Percentiles rank a stretch among this genome's conserved stretches.
These are phyloP conservation scores for Melanaphis sacchari DNA, from an alignment of 1,140 invertebrate species.

Conservation along the genomic window DNA sequence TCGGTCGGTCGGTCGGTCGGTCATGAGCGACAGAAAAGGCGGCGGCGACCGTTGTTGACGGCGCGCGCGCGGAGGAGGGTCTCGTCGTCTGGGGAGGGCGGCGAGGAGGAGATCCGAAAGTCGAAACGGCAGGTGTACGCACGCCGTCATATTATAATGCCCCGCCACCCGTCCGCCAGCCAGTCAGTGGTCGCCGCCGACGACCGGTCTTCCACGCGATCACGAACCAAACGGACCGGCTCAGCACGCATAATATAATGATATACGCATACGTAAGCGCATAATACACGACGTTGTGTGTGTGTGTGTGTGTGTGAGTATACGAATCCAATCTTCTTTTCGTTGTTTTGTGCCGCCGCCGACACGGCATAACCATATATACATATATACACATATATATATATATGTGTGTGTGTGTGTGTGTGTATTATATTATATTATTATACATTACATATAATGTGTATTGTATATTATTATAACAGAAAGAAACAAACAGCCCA, in stretches of 20 bases:
- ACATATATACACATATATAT: not conserved
- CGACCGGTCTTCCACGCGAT: slow-evolving; percentile 52
- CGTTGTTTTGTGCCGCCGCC: slow-evolving; percentile 8
- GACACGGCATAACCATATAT: slow-evolving; percentile 6
- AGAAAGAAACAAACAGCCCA: slow-evolving; percentile 17
- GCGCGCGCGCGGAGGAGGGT: not conserved
- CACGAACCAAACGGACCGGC: slow-evolving; percentile 54
- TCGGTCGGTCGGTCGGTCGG: not conserved
- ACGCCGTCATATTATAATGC: slow-evolving; percentile 47
- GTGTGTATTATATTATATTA: not conserved
- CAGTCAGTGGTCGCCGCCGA: not conserved
- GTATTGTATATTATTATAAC: not conserved
- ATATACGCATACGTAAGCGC: slow-evolving; percentile 1
- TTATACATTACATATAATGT: not conserved
- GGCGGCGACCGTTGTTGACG: not conserved
- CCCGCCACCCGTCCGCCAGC: not conserved
- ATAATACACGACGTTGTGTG: not conserved
- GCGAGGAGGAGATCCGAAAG: slow-evolving; percentile 52
- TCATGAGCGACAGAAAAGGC: not conserved
- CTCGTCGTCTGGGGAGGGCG: not conserved
- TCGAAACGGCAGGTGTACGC: slow-evolving; percentile 53
- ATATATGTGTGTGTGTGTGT: too few relatives aligned
- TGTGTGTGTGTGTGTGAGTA: not conserved
- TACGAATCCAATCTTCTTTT: slow-evolving; percentile 45
- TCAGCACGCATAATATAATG: not conserved